Evolutionary conservation across 1,140 invertebrate genomes (phyloP).

Genomic region (Drosophila serrata): DNA sequence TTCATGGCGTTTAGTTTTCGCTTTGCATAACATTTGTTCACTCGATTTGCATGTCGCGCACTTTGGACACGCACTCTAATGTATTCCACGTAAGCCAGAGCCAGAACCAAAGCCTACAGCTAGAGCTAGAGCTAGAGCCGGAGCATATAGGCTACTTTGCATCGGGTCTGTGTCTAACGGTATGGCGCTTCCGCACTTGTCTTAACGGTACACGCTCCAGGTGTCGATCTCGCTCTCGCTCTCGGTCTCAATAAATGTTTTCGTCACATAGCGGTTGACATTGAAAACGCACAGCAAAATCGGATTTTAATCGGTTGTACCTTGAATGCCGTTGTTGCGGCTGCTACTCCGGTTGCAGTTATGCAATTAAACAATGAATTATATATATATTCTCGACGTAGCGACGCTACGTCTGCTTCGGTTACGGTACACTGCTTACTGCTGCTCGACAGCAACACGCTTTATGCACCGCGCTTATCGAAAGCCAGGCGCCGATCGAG

Average conservation of each 20-base stretch:
- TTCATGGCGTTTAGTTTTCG: conserved; percentile 46
- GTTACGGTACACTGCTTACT: conserved; percentile 56
- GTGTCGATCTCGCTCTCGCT: background rate
- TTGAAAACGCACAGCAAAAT: conserved; percentile 46
- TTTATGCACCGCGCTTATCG: conserved; percentile 63
- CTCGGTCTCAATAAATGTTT: conserved; percentile 12
- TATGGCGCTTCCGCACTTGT: conserved; percentile 72
- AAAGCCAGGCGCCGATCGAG: background rate
- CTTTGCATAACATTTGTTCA: conserved; percentile 42
- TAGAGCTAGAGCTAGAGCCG: background rate
- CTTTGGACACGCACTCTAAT: conserved; percentile 77
- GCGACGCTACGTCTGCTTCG: conserved; percentile 24
- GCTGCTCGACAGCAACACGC: conserved; percentile 32
- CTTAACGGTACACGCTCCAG: conserved; percentile 54
- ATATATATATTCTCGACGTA: conserved; percentile 15
- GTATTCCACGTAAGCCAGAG: conserved; percentile 73
- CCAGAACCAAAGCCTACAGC: background rate
- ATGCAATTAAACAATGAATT: conserved; percentile 34
- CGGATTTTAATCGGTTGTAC: conserved; percentile 53
- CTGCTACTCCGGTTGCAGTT: conserved; percentile 27
- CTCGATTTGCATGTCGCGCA: conserved; percentile 67
- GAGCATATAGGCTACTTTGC: conserved; percentile 8
- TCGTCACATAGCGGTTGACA: conserved; percentile 41
- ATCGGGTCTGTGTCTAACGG: conserved; percentile 56
- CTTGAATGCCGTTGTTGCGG: conserved; percentile 28